These are phyloP conservation scores for Hylia prasina DNA, from an alignment of 2,113 vertebrate species.

Conservation along the genomic window DNA sequence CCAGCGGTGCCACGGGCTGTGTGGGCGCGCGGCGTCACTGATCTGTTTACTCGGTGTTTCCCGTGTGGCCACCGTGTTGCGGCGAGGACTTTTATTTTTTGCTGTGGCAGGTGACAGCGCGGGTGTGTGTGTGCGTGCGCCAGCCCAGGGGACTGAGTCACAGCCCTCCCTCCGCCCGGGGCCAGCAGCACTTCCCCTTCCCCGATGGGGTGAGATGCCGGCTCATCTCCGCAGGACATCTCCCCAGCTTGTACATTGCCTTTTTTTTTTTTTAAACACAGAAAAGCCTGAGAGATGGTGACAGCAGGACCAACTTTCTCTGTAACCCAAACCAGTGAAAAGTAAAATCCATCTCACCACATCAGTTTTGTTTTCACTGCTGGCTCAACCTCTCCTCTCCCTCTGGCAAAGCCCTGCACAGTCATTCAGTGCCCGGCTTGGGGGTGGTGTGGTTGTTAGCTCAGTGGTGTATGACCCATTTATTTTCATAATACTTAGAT, in stretches of 20 bases:
- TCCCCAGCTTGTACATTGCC: neutral
- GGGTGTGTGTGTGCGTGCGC: neutral
- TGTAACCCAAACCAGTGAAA: slow-evolving; percentile 74
- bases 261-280: neutral
- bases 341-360: slow-evolving; percentile 77
- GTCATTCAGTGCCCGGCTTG: slow-evolving; percentile 73
- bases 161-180: neutral
- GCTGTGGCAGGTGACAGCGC: neutral
- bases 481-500: slow-evolving; percentile 71
- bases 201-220: accelerated
- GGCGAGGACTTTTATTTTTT: neutral
- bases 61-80: neutral
- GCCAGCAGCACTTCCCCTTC: neutral
- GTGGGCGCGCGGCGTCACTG: neutral
- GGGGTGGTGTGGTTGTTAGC: slow-evolving; percentile 78
- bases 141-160: slow-evolving; percentile 54
- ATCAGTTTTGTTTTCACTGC: slow-evolving; percentile 80
- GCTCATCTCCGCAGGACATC: neutral
- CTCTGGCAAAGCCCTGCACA: slow-evolving; percentile 63
- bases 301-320: slow-evolving; percentile 72
- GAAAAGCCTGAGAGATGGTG: neutral
- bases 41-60: slow-evolving; percentile 1
- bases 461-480: slow-evolving; percentile 74
- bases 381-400: slow-evolving; percentile 62
- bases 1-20: neutral